Evolutionary conservation across 2,797 vertebrate species (phyloP).

Genomic region (Benthosema pterotum): DNA sequence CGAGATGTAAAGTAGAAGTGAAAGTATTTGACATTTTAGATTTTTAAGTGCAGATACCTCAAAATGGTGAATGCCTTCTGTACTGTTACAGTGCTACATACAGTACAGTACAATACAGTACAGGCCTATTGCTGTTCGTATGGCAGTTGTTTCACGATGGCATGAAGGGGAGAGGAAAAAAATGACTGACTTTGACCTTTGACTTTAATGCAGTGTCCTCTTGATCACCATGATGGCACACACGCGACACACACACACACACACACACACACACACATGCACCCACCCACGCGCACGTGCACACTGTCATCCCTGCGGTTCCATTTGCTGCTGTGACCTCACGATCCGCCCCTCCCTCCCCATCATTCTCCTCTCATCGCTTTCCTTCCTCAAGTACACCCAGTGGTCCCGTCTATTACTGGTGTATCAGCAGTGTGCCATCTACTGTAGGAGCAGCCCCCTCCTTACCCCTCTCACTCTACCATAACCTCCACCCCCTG

Average conservation of each 20-base stretch:
- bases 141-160: too few relatives aligned
- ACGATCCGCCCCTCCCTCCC: conserved; percentile 31
- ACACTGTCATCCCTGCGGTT: conserved; percentile 35
- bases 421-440: conserved; percentile 65
- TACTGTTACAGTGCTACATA: too few relatives aligned
- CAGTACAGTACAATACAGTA: too few relatives aligned
- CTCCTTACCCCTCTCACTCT: neutral
- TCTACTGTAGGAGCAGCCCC: conserved; percentile 49
- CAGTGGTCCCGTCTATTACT: conserved; percentile 65
- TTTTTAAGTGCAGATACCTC: too few relatives aligned
- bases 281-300: conserved; percentile 11
- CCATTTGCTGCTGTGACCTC: conserved; percentile 58
- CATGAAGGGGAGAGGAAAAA: too few relatives aligned
- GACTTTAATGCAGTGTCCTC: conserved; percentile 23
- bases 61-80: too few relatives aligned
- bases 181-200: conserved; percentile 21
- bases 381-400: conserved; percentile 51
- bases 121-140: too few relatives aligned
- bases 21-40: too few relatives aligned
- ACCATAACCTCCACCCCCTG: too few relatives aligned
- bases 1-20: too few relatives aligned
- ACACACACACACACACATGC: neutral
- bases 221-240: conserved; percentile 12
- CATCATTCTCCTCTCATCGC: conserved; percentile 24
- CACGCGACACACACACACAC: neutral